Percentiles rank a stretch among this genome's conserved stretches.
Conservation (phyloP, 2,797 vertebrate species). For the Decapterus maruadsi region DNA sequence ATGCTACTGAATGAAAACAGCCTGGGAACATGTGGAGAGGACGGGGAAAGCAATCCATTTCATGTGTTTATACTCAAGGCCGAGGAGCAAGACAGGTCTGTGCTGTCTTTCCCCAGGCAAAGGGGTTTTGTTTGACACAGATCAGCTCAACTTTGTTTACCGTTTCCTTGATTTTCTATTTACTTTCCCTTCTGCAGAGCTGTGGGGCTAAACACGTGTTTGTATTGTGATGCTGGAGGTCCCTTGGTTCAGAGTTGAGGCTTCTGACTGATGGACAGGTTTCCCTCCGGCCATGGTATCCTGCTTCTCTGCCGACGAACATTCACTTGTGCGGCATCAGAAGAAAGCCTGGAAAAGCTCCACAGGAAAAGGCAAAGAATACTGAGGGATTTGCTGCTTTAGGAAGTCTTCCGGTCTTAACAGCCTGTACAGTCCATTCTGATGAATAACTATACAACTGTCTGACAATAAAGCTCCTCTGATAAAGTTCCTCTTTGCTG, state of each 20-base stretch:
- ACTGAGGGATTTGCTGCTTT: constrained; percentile 53
- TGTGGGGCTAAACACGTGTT: constrained; percentile 73
- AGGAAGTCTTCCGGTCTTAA: constrained; percentile 1
- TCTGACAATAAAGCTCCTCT: background rate
- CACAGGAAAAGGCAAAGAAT: constrained; percentile 37
- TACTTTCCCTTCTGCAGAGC: constrained; percentile 70
- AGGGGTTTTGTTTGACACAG: constrained; percentile 70
- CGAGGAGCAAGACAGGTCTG: constrained; percentile 59
- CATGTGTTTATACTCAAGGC: constrained; percentile 75
- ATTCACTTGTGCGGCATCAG: constrained; percentile 45
- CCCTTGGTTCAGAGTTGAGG: constrained; percentile 69
- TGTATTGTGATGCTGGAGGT: constrained; percentile 66
- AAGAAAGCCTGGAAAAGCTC: constrained; percentile 46
- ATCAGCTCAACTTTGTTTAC: constrained; percentile 74
- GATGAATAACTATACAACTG: background rate
- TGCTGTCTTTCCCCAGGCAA: constrained; percentile 68
- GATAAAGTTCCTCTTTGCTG: background rate
- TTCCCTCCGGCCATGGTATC: constrained; percentile 64
- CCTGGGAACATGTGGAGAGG: constrained; percentile 56
- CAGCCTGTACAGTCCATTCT: constrained; percentile 1
- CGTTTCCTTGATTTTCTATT: constrained; percentile 73
- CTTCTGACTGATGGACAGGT: constrained; percentile 72
- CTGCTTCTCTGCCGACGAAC: constrained; percentile 52
- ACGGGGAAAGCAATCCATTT: constrained; percentile 66
- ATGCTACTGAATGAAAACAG: constrained; percentile 71